Percentiles rank a stretch among this genome's conserved stretches.
phyloP scores from a whole-genome alignment of 2,888 invertebrate genomes.

The Zaprionus obscuricornis region DNA sequence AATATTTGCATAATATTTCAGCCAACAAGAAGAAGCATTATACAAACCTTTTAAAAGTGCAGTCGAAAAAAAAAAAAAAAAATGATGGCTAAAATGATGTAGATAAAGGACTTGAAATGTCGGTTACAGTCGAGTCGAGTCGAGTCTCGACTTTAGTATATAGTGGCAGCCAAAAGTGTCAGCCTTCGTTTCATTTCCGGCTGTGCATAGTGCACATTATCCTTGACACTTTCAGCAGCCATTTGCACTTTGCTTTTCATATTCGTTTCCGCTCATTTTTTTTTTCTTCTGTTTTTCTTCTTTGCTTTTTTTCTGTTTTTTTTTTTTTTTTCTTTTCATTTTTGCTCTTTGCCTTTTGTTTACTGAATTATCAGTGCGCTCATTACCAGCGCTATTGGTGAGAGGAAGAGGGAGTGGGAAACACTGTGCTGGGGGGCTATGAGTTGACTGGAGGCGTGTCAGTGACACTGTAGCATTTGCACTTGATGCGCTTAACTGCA shows the following conservation, averaged over 20 bases:
- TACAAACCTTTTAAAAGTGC: too few relatives aligned
- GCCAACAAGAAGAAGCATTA: too few relatives aligned
- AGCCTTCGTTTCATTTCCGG: conserved; percentile 39
- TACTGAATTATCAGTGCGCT: conserved; percentile 60
- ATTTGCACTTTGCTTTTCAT: conserved; percentile 45
- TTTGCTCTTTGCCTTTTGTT: conserved; percentile 36
- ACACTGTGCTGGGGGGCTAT: neutral
- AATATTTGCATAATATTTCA: too few relatives aligned
- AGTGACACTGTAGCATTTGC: conserved; percentile 45
- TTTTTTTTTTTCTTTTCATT: conserved; percentile 5
- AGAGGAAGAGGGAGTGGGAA: conserved; percentile 3
- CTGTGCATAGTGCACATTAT: conserved; percentile 42
- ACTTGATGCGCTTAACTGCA: conserved; percentile 42
- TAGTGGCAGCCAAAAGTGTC: conserved; percentile 26
- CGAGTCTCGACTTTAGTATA: neutral
- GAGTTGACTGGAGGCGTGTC: conserved; percentile 34
- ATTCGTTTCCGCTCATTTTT: too few relatives aligned
- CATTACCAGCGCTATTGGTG: conserved; percentile 58
- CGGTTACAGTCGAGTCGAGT: conserved; percentile 1
- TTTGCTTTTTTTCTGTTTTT: neutral
- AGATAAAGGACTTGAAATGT: neutral
- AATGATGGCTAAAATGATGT: conserved; percentile 1
- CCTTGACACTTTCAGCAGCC: conserved; percentile 67
- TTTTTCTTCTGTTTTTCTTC: conserved; percentile 2
- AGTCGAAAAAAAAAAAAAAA: too few relatives aligned